Evolutionary conservation across 2,888 invertebrate species (phyloP).

Genomic region (Drosophila barbarae): DNA sequence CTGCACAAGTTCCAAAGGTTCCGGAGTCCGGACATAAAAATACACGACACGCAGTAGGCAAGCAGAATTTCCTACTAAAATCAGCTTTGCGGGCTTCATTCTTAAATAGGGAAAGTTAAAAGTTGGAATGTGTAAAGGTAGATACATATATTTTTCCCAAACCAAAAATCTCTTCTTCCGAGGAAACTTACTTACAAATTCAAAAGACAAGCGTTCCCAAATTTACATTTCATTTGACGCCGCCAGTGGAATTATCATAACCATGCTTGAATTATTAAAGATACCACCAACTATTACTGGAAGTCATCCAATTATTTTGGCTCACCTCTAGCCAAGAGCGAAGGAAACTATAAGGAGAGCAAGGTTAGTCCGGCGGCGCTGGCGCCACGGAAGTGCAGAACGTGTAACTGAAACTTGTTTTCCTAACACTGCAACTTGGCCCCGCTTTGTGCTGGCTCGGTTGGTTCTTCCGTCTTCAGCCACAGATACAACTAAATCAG

Average conservation of each 20-base stretch:
- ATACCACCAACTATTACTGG: neutral
- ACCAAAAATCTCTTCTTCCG: neutral
- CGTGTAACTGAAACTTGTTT: conserved; percentile 69
- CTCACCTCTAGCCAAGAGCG: neutral
- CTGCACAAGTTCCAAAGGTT: neutral
- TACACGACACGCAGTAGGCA: neutral
- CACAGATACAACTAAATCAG: conserved; percentile 15
- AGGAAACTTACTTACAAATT: neutral
- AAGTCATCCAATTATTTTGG: conserved; percentile 6
- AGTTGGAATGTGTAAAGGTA: too few species aligned
- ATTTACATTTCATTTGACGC: neutral
- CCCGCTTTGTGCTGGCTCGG: conserved; percentile 18
- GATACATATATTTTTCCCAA: neutral
- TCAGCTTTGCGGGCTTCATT: neutral
- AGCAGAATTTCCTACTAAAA: neutral
- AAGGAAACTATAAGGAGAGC: conserved; percentile 25
- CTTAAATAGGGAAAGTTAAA: neutral
- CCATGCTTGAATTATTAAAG: conserved; percentile 1
- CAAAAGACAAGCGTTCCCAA: conserved; percentile 1
- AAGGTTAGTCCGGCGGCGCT: conserved; percentile 44
- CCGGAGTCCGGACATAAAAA: neutral
- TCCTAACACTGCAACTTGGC: conserved; percentile 58
- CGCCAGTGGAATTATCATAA: neutral
- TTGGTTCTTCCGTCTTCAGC: conserved; percentile 7
- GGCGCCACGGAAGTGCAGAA: conserved; percentile 69